Evolutionary conservation across 92 coral and sea anemone genomes (phyloP), one percentile per base, ranked within the genome.

Genomic region (Siderastrea siderea): DNA sequence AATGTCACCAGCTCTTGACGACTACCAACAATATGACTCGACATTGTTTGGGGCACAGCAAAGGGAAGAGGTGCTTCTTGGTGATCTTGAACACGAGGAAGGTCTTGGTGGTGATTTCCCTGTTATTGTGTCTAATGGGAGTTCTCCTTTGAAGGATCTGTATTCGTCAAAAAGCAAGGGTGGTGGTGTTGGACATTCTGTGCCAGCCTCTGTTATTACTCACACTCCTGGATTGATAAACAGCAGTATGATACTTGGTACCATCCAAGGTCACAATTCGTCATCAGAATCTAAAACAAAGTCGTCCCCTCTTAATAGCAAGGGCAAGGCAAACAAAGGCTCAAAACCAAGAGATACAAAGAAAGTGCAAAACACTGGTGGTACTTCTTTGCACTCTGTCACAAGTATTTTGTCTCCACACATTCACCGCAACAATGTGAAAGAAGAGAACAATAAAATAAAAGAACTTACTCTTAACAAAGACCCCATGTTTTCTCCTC

Each of bases 401-500:
- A 71, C 78, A 78, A 88, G 77, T 72, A 79, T 95, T 75, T 68
- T 90, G 15, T 92, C 96, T 43, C 87, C 93, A 55, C 71, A 82
- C 6, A 58, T 89, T n/a, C 88, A 86, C 71, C 93, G 83, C 63
- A 90, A 88, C 69, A 88, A 78, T 59, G 66, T 95, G 16, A 88
- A 84, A 58, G 78, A 80, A 44, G 93, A 82, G 53, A 79, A 75
- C 43, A 86, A 79, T n/a, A 83, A 87, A 49, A 88, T 89, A 1
- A 84, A 85, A 67, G 89, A 90, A 62, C 87, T 93, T 69, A 89
- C 96, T 1, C 82, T 95, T 47, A 93, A 78, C 85, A 90, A 91
- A 76, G 98, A 95, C 84, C 98, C 98, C 38, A 95, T 95, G 98
- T 93, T 95, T 84, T 95, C 98, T 17, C 92, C 95, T 2, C 91